Base-by-base conservation (phyloP, 2,113 vertebrate species). In the Leucopsar rothschildi region DNA sequence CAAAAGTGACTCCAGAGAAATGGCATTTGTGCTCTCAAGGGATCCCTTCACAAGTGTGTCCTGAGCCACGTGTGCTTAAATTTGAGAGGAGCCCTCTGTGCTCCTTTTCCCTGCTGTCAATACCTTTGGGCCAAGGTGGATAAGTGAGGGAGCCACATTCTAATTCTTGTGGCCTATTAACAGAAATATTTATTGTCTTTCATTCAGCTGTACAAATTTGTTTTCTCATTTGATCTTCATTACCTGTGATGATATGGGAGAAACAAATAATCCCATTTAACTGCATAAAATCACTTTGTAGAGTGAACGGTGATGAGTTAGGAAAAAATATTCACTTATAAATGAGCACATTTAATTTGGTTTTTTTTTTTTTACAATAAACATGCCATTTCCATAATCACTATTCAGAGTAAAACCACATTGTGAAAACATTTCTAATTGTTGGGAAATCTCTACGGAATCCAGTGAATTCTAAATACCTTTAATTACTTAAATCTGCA, bases 401-500 rank as follows among this genome's bases (percentile, higher is more conserved):
- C 53, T 79, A 25, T 39, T 93, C 64, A 82, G 85, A 77, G 15
- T 73, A 80, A 82, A 90, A 44, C 45, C 55, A 76, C 57, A 79
- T 23, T 61, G 11, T 37, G 64, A 87, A 95, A 92, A 95, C 84
- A 80, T 66, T 88, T 70, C 55, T 82, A 95, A 90, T 94, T 90
- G 82, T 80, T 82, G 59, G 35, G 71, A 95, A 94, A 95, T 86
- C 53, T 84, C 93, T 69, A 40, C 42, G 59, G 93, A 95, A 88
- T 86, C 47, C 65, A 80, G 10, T 78, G 69, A 94, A 90, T 94
- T 88, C 63, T 90, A 94, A 96, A 82, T 81, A 94, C 76, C 70
- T 95, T 91, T 88, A 95, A 91, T 90, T 95, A 93, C 59, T 86
- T 90, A 80, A 86, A 91, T 86, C 75, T 91, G 82, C 87, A 85